Evolutionary conservation across 2,888 invertebrate species (phyloP).

Genomic region (Macrophya annulata): DNA sequence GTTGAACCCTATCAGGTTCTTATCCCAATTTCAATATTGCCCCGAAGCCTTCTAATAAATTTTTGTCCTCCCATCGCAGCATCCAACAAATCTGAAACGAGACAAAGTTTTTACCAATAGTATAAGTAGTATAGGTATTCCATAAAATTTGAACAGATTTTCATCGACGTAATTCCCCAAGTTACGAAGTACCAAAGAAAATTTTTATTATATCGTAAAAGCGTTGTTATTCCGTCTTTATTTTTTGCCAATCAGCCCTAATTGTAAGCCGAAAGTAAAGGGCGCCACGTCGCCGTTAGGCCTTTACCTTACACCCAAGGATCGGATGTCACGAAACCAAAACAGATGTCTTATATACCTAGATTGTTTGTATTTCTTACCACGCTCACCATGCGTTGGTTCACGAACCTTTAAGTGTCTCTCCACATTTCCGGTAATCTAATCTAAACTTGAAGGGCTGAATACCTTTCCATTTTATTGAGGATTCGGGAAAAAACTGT

Average conservation of each 20-base stretch:
- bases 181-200: background rate
- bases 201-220: background rate
- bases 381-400: slow-evolving; percentile 32
- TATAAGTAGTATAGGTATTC: too few species aligned
- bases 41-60: too few species aligned
- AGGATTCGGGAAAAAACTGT: slow-evolving; percentile 37
- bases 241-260: slow-evolving; percentile 11
- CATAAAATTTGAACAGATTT: too few species aligned
- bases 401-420: slow-evolving; percentile 50
- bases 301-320: background rate
- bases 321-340: slow-evolving; percentile 38
- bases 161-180: too few species aligned
- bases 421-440: slow-evolving; percentile 52
- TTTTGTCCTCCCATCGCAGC: too few species aligned
- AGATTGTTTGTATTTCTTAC: slow-evolving; percentile 50
- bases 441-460: slow-evolving; percentile 51
- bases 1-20: too few species aligned
- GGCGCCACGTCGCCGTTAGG: slow-evolving; percentile 22
- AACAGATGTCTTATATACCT: slow-evolving; percentile 45
- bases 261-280: slow-evolving; percentile 6
- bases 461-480: slow-evolving; percentile 45
- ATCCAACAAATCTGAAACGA: too few species aligned
- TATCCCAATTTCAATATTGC: too few species aligned
- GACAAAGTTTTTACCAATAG: too few species aligned
- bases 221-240: background rate